Percentiles rank a stretch among this genome's conserved stretches.
Evolutionary conservation across 1,140 invertebrate species (phyloP).

Genomic region (Nylanderia fulva): DNA sequence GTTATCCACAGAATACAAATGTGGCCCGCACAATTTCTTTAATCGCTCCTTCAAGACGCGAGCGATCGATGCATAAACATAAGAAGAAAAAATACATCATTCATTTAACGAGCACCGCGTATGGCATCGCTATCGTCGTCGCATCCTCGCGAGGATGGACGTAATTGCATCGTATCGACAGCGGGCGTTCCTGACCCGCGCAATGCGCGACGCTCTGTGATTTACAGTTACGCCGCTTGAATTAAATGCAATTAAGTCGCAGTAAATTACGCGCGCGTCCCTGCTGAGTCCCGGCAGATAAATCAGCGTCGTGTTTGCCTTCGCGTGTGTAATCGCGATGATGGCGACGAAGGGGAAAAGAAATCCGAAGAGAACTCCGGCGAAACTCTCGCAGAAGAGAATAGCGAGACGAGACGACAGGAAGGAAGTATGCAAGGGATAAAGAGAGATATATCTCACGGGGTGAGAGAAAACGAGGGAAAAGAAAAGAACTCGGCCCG

Average conservation of each 20-base stretch:
- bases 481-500: conserved; percentile 29
- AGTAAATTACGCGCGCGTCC: conserved; percentile 75
- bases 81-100: background rate
- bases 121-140: conserved; percentile 30
- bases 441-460: background rate
- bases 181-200: conserved; percentile 77
- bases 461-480: conserved; percentile 5
- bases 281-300: conserved; percentile 68
- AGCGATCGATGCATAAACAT: background rate
- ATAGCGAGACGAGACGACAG: background rate
- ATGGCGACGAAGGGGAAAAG: conserved; percentile 31
- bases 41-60: conserved; percentile 21
- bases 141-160: conserved; percentile 64
- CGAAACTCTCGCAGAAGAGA: conserved; percentile 7
- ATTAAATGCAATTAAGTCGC: conserved; percentile 81
- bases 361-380: conserved; percentile 5
- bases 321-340: conserved; percentile 73
- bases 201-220: conserved; percentile 76
- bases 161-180: conserved; percentile 78
- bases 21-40: background rate
- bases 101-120: conserved; percentile 38
- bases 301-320: conserved; percentile 77
- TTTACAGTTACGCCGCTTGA: conserved; percentile 79
- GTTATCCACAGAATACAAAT: conserved; percentile 1
- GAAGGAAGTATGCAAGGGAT: background rate